Conservation (phyloP, 2,113 vertebrate genomes). For the Peromyscus polionotus region DNA sequence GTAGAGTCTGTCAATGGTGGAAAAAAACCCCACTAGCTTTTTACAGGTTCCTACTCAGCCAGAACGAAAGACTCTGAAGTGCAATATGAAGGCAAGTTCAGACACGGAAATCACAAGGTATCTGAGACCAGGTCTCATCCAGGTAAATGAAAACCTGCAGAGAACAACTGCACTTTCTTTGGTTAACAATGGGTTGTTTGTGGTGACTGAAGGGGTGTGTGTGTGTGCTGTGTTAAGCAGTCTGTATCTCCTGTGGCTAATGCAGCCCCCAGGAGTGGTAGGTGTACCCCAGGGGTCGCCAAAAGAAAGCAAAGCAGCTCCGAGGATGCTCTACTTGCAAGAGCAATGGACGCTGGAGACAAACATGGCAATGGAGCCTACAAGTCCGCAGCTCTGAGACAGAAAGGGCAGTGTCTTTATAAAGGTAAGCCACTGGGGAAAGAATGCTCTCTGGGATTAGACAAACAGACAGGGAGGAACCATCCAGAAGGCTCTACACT, state of each 20-base stretch:
- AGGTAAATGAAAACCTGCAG: neutral
- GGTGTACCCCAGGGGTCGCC: neutral
- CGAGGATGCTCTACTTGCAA: neutral
- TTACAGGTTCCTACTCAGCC: neutral
- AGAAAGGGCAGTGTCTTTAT: neutral
- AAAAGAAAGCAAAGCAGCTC: neutral
- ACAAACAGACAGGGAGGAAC: neutral
- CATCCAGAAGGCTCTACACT: too few relatives aligned
- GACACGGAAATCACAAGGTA: neutral
- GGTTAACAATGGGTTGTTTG: neutral
- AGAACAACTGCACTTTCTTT: neutral
- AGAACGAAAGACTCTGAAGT: neutral
- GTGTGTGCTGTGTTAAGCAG: neutral
- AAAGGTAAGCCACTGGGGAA: neutral
- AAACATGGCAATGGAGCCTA: neutral
- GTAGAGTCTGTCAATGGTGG: neutral
- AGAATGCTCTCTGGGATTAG: neutral
- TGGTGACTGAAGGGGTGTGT: neutral
- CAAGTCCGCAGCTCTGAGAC: neutral
- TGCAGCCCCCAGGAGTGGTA: neutral
- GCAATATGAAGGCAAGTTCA: neutral
- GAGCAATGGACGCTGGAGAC: neutral
- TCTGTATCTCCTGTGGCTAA: neutral
- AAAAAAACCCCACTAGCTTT: neutral
- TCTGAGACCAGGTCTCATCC: neutral